These are phyloP conservation scores for Helicoverpa zea DNA, from an alignment of 1,140 invertebrate species.

Conservation along the genomic window DNA sequence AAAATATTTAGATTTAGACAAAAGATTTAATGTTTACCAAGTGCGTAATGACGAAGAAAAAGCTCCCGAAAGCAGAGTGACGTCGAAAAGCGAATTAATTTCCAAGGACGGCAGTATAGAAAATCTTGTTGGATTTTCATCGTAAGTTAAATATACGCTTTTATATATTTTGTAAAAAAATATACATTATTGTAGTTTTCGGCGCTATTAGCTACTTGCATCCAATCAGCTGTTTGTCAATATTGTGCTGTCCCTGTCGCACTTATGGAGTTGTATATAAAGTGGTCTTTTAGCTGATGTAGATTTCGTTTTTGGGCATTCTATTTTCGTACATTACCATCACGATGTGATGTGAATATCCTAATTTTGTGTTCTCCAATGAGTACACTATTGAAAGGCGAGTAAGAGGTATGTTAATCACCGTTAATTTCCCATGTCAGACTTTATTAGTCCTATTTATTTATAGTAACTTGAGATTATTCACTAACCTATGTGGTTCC, in stretches of 20 bases:
- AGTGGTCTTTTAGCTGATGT: slow-evolving; percentile 74
- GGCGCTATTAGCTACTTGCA: slow-evolving; percentile 43
- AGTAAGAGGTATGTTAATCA: slow-evolving; percentile 68
- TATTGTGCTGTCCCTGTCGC: slow-evolving; percentile 73
- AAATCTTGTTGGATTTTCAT: slow-evolving; percentile 58
- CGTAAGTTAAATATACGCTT: slow-evolving; percentile 58
- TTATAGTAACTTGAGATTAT: neutral
- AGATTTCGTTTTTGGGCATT: slow-evolving; percentile 83
- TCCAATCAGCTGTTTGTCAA: slow-evolving; percentile 85
- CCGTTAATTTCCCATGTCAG: neutral
- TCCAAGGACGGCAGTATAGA: slow-evolving; percentile 56
- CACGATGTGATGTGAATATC: slow-evolving; percentile 82
- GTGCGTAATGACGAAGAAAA: slow-evolving; percentile 45
- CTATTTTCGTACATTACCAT: slow-evolving; percentile 87
- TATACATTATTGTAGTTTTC: slow-evolving; percentile 30
- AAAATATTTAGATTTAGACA: slow-evolving; percentile 41
- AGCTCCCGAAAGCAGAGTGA: slow-evolving; percentile 55
- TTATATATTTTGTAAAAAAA: neutral
- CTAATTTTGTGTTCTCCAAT: slow-evolving; percentile 81
- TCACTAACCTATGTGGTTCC: slow-evolving; percentile 25
- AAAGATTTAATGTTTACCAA: slow-evolving; percentile 13
- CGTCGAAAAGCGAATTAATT: slow-evolving; percentile 61
- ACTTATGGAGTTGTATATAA: slow-evolving; percentile 61
- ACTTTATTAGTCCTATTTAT: neutral
- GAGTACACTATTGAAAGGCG: slow-evolving; percentile 70